Base-by-base conservation (phyloP, 2,797 vertebrate species). In the Gymnopithys bicolor region DNA sequence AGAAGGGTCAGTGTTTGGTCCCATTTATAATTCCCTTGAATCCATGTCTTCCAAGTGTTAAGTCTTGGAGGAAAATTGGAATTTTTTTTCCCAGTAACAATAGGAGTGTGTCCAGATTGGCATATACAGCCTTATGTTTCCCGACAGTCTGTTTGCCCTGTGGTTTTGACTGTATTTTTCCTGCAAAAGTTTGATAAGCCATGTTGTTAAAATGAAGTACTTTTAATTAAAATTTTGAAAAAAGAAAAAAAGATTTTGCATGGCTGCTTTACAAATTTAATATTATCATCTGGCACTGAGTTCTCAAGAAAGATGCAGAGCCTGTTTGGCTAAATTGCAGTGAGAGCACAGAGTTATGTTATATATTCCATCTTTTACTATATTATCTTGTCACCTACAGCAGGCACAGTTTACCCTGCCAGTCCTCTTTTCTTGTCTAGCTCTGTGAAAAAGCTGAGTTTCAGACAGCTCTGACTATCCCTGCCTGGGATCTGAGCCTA, bases 171-270 rank as follows among this genome's bases (percentile, higher is more conserved):
- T 52, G 28, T 19, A 23, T n/a, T 76, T 76, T 81, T 91, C 60
- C 56, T 83, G 58, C 73, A 51, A 68, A 27, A 48, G 10, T 23
- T 13, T 91, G 58, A 82, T 53, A 67, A 82, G 37, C 15, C 13
- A 4, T 5, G 7, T 63, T 76, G 39, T 76, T 85, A 76, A 82
- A 80, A 77, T 52, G 11, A 74, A 91, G 9, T 56, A 25, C 22
- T 85, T 94, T 45, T 41, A 66, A 87, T 77, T 87, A 92, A 87
- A 62, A 75, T 7, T 52, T 76, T 91, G 37, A 85, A 76, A 82
- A 81, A 45, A 55, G 7, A 30, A 41, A 53, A 62, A 62, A 89
- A 77, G 3, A 48, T 74, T 91, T 71, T 84, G 18, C 41, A 87
- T 78, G 51, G 25, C 74, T 67, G 30, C 58, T 27, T 46, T 85